Base-by-base conservation (phyloP, 2,797 vertebrate species). In the Dendrocincla tyrannina region DNA sequence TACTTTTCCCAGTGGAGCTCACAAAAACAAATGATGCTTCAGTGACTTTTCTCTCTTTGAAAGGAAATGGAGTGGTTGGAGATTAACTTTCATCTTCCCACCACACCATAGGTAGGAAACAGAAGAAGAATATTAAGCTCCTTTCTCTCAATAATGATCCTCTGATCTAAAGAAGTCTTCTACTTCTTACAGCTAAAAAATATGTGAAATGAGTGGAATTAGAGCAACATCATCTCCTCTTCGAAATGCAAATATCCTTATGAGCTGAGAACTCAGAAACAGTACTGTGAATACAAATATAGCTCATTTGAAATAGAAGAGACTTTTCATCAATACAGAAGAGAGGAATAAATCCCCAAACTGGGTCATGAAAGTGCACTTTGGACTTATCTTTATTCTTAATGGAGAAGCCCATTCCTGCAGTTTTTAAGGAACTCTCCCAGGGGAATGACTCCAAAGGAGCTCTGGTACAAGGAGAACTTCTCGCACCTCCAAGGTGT, bases 211-310 rank as follows among this genome's bases (percentile, higher is more conserved):
- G 46, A 80, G 35, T 69, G 33, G 79, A 92, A 92, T 88, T 88
- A 49, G 59, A 95, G 81, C 33, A 93, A 89, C 76, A 95, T 80
- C 59, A 88, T 44, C 56, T 91, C 27, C 55, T 56, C 52, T 94
- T 70, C 66, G 76, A 44, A 60, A 88, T 88, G 88, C 50, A 94
- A 92, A 93, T 91, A 93, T 30, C 41, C 30, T 52, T 56, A 68
- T 16, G 33, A 82, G 44, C 2, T 78, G 52, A 77, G 79, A 91
- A 80, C 22, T 64, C 63, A n/a, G 62, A 68, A 91, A 44, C 10
- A 55, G 55, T 42, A 25, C 47, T n/a, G 37, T 41, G 83, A 91
- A 84, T 91, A 53, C 85, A 97, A 86, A 94, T 88, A 39, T 2
- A 56, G 41, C 79, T 93, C 15, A 59, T 70, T 52, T 84, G 44